A percentile compares a stretch with the other conserved stretches of the same genome.
These are phyloP conservation scores for Botia almorhae DNA, from an alignment of 2,797 vertebrate species.

Conservation along the genomic window DNA sequence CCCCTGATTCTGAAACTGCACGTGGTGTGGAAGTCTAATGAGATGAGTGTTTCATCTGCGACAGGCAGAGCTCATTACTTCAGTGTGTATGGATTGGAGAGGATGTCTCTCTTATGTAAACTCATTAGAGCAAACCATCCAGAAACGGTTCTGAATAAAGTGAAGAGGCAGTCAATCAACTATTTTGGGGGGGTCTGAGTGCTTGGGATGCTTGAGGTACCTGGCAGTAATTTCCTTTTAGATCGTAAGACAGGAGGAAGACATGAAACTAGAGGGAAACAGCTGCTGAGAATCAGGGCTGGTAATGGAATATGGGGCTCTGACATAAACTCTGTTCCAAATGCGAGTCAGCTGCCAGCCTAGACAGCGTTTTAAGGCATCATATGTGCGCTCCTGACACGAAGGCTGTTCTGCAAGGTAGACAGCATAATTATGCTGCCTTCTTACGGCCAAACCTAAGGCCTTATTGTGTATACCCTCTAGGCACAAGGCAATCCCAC, in stretches of 20 bases:
- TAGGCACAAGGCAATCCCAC: background rate
- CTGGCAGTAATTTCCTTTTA: conserved; percentile 17
- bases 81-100: conserved; percentile 35
- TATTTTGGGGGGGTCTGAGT: background rate
- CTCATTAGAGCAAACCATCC: conserved; percentile 45
- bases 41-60: conserved; percentile 42
- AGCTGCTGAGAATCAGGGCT: conserved; percentile 27
- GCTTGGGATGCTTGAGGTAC: conserved; percentile 4
- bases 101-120: conserved; percentile 44
- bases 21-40: conserved; percentile 30
- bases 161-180: conserved; percentile 39
- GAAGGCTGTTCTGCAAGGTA: background rate
- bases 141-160: conserved; percentile 38
- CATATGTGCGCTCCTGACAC: background rate
- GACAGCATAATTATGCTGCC: background rate
- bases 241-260: conserved; percentile 9
- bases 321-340: conserved; percentile 17
- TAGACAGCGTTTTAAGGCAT: background rate
- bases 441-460: background rate
- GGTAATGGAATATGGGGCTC: conserved; percentile 19
- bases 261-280: background rate
- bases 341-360: too few relatives aligned
- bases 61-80: conserved; percentile 47
- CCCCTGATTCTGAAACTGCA: conserved; percentile 7
- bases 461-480: background rate